Percentiles rank a stretch among this genome's conserved stretches.
Evolutionary conservation across 2,888 invertebrate genomes (phyloP).

Genomic region (Rhagium mordax): DNA sequence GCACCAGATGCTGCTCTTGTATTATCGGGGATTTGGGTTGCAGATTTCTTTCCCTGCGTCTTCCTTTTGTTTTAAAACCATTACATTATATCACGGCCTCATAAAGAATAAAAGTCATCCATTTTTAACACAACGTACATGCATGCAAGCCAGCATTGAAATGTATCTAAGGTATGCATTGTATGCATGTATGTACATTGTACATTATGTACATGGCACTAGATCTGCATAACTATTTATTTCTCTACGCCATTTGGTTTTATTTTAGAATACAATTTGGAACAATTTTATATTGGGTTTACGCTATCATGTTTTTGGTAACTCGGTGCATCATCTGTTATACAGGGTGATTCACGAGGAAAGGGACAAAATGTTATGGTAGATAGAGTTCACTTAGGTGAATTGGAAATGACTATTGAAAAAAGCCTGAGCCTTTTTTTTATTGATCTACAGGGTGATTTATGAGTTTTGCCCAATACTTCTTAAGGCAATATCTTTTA

Average conservation of each 20-base stretch:
- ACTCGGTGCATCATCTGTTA: too few relatives aligned
- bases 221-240: neutral
- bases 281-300: neutral
- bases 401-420: too few relatives aligned
- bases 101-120: slow-evolving; percentile 32
- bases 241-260: neutral
- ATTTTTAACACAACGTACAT: neutral
- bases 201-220: neutral
- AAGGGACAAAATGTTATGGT: too few relatives aligned
- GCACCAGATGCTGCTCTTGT: slow-evolving; percentile 44
- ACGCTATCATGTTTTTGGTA: too few relatives aligned
- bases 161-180: neutral
- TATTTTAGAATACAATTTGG: neutral
- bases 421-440: too few relatives aligned
- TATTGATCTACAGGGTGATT: too few relatives aligned
- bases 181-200: neutral
- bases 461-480: too few relatives aligned
- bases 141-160: neutral
- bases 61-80: slow-evolving; percentile 47
- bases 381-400: too few relatives aligned
- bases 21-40: slow-evolving; percentile 54
- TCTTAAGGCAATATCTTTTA: too few relatives aligned
- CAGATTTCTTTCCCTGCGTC: slow-evolving; percentile 50
- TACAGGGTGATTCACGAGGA: too few relatives aligned
- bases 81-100: slow-evolving; percentile 32